phyloP scores from a whole-genome alignment of 1,140 invertebrate genomes.

The Tetranychus urticae region DNA sequence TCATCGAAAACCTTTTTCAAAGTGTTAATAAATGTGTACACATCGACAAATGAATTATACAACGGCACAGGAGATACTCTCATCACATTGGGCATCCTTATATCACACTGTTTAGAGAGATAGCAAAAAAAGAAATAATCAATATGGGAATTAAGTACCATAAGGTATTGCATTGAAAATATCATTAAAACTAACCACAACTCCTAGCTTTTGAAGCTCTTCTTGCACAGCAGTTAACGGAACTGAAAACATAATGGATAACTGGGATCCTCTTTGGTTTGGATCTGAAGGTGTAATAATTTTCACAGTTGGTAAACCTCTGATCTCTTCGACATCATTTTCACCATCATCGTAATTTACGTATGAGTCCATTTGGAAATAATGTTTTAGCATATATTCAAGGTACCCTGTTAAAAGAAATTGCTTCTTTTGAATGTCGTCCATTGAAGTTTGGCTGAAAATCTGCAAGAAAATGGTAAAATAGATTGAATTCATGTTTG shows the following conservation, averaged over 20 bases:
- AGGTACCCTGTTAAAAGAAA: conserved; percentile 31
- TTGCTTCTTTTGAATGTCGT: conserved; percentile 25
- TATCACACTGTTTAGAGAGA: conserved; percentile 24
- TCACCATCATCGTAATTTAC: no score
- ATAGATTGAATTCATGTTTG: no score
- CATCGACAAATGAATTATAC: conserved; percentile 31
- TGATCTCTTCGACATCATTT: not conserved
- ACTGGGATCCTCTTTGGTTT: conserved; percentile 27
- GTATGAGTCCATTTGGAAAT: not conserved
- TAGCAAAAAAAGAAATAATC: not conserved
- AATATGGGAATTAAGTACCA: not conserved
- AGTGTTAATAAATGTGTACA: conserved; percentile 19
- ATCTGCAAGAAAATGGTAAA: conserved; percentile 19
- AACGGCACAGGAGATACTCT: conserved; percentile 28
- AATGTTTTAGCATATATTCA: conserved; percentile 23
- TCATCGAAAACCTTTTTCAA: conserved; percentile 12
- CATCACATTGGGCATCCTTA: conserved; percentile 27
- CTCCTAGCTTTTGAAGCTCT: conserved; percentile 25
- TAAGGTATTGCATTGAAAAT: no score
- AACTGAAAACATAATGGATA: conserved; percentile 25
- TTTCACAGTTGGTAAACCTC: conserved; percentile 12
- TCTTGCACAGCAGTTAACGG: conserved; percentile 22
- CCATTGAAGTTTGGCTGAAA: conserved; percentile 26
- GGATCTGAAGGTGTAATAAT: conserved; percentile 30
- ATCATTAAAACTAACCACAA: conserved; percentile 24